Evolutionary conservation across 2,113 vertebrate genomes (phyloP), one percentile per base, ranked within the genome.

Genomic region (Zapornia atra): DNA sequence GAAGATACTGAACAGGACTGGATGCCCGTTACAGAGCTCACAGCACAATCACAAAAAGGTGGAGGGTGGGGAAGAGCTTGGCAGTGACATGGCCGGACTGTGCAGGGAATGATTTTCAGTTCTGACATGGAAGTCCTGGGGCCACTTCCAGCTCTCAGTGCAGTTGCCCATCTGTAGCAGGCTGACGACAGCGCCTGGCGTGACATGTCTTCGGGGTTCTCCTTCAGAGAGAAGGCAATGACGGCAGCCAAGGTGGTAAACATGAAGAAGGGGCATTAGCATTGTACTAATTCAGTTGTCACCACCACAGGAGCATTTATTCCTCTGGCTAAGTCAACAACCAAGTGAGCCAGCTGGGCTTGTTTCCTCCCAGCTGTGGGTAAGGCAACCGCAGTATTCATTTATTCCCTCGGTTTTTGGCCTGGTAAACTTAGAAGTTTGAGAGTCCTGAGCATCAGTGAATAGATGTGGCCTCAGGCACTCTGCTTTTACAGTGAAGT

Each of bases 61-160:
- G 28, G 20, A 82, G 5, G 5, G 2, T 54, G 34, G 15, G 57
- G 40, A 54, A 40, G 48, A 46, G 31, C n/a, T 73, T 76, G 82
- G 31, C 33, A 25, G 12, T 28, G n/a, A 54, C 64, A 66, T 29
- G 44, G 26, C 59, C 46, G 28, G 51, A 34, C 18, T 17, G 11
- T 20, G 51, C 0, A 0, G 18, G 15, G 36, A 1, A 13, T 57
- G 53, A 42, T 44, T 71, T 5, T 15, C 3, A 0, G 56, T 48
- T 86, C 64, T 8, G 1, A 19, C 25, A 13, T 17, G 71, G 87
- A 84, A 88, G 28, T 82, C n/a, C 17, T 44, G 38, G 38, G 24
- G 20, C 18, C 8, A 5, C 60, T 76, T 82, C n/a, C 77, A 94
- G n/a, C 13, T 31, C 48, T 63, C n/a, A 19, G 34, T n/a, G 50